Base-by-base conservation (phyloP, 2,797 vertebrate genomes). In the Poeciliopsis paucimaculata region DNA sequence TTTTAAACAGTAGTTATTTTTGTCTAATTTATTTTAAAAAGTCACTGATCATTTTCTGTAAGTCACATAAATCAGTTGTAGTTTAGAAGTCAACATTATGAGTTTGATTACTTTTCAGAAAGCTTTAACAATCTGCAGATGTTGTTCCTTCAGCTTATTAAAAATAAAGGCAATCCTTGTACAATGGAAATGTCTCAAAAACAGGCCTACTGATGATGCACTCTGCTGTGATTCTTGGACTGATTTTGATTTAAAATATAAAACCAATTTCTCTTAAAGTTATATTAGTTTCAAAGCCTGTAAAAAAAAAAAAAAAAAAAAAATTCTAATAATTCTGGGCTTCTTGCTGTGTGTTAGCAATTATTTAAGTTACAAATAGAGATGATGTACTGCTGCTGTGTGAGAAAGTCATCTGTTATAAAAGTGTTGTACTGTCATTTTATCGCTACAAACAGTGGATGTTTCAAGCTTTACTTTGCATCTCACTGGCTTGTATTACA, bases 281-380 rank as follows among this genome's bases (percentile, higher is more conserved):
- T 82, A 81, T 77, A 82, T 53, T 66, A 34, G 26, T 55, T 46
- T 77, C 60, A 85, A 77, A 66, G 73, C 78, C 89, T 75, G 13
- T 84, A n/a, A n/a, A n/a, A n/a, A n/a, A n/a, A n/a, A n/a, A n/a
- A n/a, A 82, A 80, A 85, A 76, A 71, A 77, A 60, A 53, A 80
- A 64, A 72, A 76, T 41, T 64, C n/a, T 72, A 66, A 77, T 77
- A 7, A 75, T 43, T 9, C 1, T 41, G 5, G n/a, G n/a, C 55
- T 57, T 60, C 5, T 28, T 31, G 55, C 26, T 60, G 55, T 28
- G 12, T 13, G 11, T 60, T n/a, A 60, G 28, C n/a, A 28, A 60
- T 31, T 60, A 60, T 60, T 60, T 55, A 55, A 4, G 26, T n/a
- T n/a, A 12, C 53, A 28, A 60, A 60, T 28, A 57, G 55, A 57